Conservation (phyloP, 2,888 invertebrate species). For the Bruchidius siliquastri region DNA sequence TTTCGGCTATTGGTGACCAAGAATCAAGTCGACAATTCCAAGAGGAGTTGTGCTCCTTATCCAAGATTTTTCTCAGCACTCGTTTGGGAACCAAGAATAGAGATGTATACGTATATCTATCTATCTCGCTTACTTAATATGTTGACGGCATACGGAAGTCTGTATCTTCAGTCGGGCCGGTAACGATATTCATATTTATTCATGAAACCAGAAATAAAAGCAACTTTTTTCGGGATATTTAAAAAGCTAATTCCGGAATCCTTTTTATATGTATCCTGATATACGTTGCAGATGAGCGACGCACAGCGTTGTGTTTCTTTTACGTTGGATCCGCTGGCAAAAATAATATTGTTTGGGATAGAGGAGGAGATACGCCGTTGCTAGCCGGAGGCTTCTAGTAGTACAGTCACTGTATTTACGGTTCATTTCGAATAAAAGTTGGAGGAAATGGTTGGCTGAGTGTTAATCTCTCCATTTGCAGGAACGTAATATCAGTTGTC, state of each 20-base stretch:
- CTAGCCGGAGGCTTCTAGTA: background rate
- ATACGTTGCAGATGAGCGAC: background rate
- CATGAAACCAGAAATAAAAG: background rate
- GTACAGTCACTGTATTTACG: background rate
- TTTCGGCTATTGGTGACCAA: no score
- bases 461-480: no score
- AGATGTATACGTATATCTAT: no score
- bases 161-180: background rate
- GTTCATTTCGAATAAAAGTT: no score
- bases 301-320: background rate
- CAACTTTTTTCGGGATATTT: background rate
- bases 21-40: no score
- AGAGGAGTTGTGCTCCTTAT: no score
- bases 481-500: no score
- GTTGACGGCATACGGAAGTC: background rate
- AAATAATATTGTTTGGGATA: background rate
- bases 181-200: background rate
- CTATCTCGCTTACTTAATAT: background rate
- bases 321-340: background rate
- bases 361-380: background rate
- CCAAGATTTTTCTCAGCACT: no score
- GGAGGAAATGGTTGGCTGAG: no score
- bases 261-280: background rate
- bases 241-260: background rate
- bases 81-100: no score